Conservation (phyloP, 2,888 invertebrate genomes). For the Cheilosia vulpina region DNA sequence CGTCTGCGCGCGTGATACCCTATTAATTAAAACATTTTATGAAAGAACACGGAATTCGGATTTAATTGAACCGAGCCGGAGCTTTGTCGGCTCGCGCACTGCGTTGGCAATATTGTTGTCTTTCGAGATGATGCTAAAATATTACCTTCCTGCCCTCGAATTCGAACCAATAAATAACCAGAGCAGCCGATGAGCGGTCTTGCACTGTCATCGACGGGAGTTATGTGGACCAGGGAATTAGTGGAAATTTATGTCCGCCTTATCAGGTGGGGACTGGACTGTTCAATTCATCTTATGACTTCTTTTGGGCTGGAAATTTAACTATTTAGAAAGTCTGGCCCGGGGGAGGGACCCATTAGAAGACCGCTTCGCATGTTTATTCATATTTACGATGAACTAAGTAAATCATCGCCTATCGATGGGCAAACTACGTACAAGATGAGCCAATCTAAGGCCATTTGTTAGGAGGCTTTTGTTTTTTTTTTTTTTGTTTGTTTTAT, state of each 20-base stretch:
- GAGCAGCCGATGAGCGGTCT: conserved; percentile 25
- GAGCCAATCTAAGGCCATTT: conserved; percentile 53
- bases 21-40: conserved; percentile 68
- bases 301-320: conserved; percentile 35
- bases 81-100: conserved; percentile 47
- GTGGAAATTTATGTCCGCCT: conserved; percentile 58
- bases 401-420: conserved; percentile 38
- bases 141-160: conserved; percentile 44
- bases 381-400: conserved; percentile 34
- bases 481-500: conserved; percentile 11
- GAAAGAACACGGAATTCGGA: conserved; percentile 53
- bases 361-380: conserved; percentile 51
- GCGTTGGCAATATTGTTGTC: conserved; percentile 9
- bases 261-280: conserved; percentile 47
- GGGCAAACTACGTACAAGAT: conserved; percentile 47
- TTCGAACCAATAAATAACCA: conserved; percentile 40
- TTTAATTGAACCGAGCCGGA: conserved; percentile 18
- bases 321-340: conserved; percentile 2
- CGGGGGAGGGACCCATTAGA: conserved; percentile 1
- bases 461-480: conserved; percentile 27
- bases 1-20: conserved; percentile 42
- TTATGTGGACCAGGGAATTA: conserved; percentile 31
- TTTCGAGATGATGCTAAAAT: conserved; percentile 36
- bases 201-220: conserved; percentile 14
- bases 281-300: conserved; percentile 51